Evolutionary conservation across 1,140 invertebrate genomes (phyloP), one percentile per base, ranked within the genome.

Genomic region (Conus betulinus): DNA sequence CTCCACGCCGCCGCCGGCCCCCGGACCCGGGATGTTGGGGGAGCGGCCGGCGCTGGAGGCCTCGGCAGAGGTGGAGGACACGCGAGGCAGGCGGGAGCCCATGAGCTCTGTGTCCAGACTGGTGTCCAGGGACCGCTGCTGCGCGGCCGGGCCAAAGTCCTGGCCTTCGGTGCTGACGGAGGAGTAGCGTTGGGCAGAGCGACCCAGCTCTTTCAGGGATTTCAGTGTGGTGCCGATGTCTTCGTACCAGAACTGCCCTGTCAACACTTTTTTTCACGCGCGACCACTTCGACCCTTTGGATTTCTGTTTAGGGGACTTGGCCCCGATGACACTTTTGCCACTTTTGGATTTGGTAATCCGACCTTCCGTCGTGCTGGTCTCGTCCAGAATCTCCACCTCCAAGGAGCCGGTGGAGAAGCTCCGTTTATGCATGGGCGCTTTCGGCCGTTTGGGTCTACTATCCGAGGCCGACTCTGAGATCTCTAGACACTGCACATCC

Each of bases 221-320:
- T 91, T 92, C 15, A 93, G 88, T 76, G 92, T 92, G 85, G 91
- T 92, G 74, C 91, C 92, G 84, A 93, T 89, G 85, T 93, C 91
- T 78, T 94, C 93, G 82, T 92, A 91, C 63, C 91, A 74, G 84
- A 93, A 93, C 83, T 94, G 92, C 63, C 92, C 91, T 3, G 92
- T 93, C 90, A 94, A 87, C 20, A 94, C 93, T 90, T 94, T 95
- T 95, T 81, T 94, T 95, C 57, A 95, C 93, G 87, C 92, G 92
- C 11, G 92, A 92, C 94, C 94, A 95, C 88, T 94, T 95, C 11
- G 93, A 93, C 88, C 91, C 90, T 90, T 93, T 94, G 15, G 84
- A 90, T 90, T 94, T 94, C 79, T 91, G 89, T 88, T 94, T 94
- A 11, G 89, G 81, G 15, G 87, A 90, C 87, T 91, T 93, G n/a